Evolutionary conservation across 2,888 invertebrate species (phyloP), one percentile per base, ranked within the genome.

Genomic region (Philaethria dido): DNA sequence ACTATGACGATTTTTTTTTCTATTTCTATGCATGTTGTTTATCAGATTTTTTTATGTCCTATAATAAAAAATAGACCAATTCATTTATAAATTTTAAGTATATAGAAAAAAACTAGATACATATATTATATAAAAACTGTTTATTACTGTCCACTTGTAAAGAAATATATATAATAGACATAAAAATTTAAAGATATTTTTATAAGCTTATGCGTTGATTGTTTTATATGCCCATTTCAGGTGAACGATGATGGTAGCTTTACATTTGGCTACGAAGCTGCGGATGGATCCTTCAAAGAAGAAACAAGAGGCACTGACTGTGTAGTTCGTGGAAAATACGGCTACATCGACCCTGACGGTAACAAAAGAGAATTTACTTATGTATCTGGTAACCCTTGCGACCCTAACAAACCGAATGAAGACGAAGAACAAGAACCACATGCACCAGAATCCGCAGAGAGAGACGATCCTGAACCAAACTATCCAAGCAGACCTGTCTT

Each of bases 281-380:
- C 96, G 13, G 97, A 97, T 78, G 97, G 97, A 0, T 96, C 96
- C 70, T 97, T 97, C 93, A 97, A 97, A 80, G 97, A 97, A 80
- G 97, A 97, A 84, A 97, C 97, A 3, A 90, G 97, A 68, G 97
- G 97, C 57, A 96, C 96, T 0, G 97, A 97, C 87, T 97, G 97
- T 83, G 96, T 97, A 0, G 97, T 97, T 5, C 94, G 97, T 69
- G 97, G 97, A 62, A 97, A 97, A 84, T 97, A 97, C 85, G 97
- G 97, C 22, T 97, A 97, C 89, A 93, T 97, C 13, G 97, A 97
- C 86, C 97, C 97, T 0, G 96, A 97, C 72, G 97, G 97, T 74
- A 96, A 97, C 88, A 96, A 96, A 79, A 89, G 97, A 73, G 97
- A 97, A 85, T 97, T 97, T 87, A 96, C 96, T 5, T 97, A 97